Conservation (phyloP, 2,113 vertebrate species). For the Petaurus breviceps region DNA sequence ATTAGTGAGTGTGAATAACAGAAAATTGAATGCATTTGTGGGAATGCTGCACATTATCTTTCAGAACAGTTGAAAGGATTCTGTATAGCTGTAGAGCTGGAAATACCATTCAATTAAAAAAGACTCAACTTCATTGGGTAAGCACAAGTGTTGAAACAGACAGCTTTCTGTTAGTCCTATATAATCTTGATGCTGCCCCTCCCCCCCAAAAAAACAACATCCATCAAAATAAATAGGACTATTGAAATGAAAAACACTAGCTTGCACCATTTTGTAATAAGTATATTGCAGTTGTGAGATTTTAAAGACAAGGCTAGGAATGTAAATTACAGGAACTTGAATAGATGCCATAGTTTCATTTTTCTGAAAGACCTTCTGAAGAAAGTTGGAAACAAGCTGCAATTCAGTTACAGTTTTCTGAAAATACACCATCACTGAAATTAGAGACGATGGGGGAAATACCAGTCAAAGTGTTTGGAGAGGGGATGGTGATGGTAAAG, state of each 20-base stretch:
- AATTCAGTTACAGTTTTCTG: conserved; percentile 16
- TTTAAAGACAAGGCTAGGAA: conserved; percentile 23
- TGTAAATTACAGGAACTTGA: conserved; percentile 20
- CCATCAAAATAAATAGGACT: conserved; percentile 38
- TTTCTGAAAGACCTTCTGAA: conserved; percentile 52
- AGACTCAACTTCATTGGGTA: neutral
- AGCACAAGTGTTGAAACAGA: neutral
- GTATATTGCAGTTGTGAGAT: neutral
- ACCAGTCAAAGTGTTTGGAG: neutral
- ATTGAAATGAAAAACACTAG: conserved; percentile 34
- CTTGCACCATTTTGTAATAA: conserved; percentile 11
- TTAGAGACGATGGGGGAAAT: neutral
- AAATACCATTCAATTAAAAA: neutral
- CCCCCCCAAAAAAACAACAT: neutral
- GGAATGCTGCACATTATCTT: neutral
- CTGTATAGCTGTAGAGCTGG: neutral
- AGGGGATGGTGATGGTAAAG: neutral
- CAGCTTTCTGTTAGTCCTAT: neutral
- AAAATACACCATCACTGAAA: neutral
- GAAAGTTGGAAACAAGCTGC: conserved; percentile 34
- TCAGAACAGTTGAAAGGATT: neutral
- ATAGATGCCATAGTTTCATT: conserved; percentile 1
- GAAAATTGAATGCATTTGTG: neutral
- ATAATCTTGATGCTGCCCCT: neutral
- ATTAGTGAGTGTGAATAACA: neutral